A percentile compares a stretch with the other conserved stretches of the same genome.
These are phyloP conservation scores for Loris lydekkerianus DNA, from an alignment of 2,797 vertebrate genomes.

Conservation along the genomic window DNA sequence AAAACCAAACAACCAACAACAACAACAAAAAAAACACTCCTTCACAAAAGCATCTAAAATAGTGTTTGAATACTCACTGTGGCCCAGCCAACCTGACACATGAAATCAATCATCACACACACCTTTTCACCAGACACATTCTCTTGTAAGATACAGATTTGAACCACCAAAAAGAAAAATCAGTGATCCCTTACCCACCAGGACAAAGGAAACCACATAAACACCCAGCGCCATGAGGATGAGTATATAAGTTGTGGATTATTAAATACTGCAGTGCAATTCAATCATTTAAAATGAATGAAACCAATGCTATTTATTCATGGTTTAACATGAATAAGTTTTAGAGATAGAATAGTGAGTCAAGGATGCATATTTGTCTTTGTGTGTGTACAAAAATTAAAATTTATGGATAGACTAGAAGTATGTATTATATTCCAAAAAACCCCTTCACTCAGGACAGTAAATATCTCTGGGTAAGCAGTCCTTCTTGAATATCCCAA, in stretches of 20 bases:
- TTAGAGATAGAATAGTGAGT: neutral
- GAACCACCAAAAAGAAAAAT: neutral
- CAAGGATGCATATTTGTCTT: neutral
- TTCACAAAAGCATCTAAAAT: neutral
- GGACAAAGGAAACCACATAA: neutral
- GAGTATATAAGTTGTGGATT: neutral
- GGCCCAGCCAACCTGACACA: neutral
- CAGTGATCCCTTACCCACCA: neutral
- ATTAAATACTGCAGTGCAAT: neutral
- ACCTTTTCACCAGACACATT: neutral
- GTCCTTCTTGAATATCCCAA: neutral
- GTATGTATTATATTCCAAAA: neutral
- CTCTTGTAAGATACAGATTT: neutral
- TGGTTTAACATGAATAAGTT: neutral
- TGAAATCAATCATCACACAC: neutral
- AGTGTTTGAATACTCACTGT: neutral
- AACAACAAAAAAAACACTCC: no score
- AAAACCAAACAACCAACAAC: no score
- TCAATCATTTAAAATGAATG: neutral
- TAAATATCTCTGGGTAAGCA: neutral
- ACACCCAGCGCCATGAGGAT: neutral
- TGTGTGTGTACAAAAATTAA: neutral
- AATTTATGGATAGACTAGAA: neutral
- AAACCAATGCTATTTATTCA: neutral
- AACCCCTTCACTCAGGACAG: neutral